A percentile compares a stretch with the other conserved stretches of the same genome.
phyloP scores from a whole-genome alignment of 2,113 vertebrate species.

The Psilopsiagon aymara region DNA sequence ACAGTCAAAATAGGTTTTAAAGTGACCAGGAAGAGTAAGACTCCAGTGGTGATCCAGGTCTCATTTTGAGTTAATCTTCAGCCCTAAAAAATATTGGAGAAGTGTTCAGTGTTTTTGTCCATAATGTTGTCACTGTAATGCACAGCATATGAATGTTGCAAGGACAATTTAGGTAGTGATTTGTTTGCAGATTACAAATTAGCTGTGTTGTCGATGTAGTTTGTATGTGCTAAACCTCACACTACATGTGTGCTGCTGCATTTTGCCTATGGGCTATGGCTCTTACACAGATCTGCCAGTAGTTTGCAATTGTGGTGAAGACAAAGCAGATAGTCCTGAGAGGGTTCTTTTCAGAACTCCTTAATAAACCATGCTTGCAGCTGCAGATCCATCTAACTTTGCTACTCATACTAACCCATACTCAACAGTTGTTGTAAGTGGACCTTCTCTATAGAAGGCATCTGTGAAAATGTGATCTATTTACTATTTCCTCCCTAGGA shows the following conservation, averaged over 20 bases:
- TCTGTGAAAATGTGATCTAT: background rate
- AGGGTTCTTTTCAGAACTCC: background rate
- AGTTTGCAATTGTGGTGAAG: background rate
- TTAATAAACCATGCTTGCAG: background rate
- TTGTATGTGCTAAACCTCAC: background rate
- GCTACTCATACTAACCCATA: background rate
- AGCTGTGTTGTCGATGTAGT: background rate
- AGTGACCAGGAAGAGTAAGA: background rate
- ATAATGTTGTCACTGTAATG: background rate
- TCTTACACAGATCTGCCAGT: background rate
- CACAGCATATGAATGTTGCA: background rate
- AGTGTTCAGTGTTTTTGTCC: background rate
- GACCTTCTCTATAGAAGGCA: background rate
- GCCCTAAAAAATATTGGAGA: background rate
- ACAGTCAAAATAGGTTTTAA: background rate
- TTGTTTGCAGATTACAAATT: background rate
- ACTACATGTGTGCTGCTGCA: background rate
- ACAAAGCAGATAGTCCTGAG: background rate
- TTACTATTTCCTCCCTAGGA: background rate
- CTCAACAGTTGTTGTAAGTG: background rate
- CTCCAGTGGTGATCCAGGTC: background rate
- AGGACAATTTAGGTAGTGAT: background rate
- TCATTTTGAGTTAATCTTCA: background rate
- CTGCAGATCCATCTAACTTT: background rate
- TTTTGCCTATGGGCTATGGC: background rate